Percentiles rank a stretch among this genome's conserved stretches.
These are phyloP conservation scores for Clarias pachynema DNA, from an alignment of 2,797 vertebrate genomes.

Conservation along the genomic window DNA sequence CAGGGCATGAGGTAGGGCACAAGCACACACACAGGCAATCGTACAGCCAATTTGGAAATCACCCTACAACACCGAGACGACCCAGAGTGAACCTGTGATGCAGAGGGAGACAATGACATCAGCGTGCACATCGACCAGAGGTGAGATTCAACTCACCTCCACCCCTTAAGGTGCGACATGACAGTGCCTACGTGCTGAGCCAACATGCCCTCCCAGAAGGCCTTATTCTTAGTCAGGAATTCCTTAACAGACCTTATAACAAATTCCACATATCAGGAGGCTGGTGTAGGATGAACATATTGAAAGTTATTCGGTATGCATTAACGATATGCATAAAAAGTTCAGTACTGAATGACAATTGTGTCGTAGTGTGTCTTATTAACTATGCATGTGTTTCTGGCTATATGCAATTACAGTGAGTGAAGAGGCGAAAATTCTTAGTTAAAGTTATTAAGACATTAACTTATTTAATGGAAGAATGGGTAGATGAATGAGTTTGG, in stretches of 20 bases:
- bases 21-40: too few relatives aligned
- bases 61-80: too few relatives aligned
- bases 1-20: too few relatives aligned
- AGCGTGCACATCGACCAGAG: too few relatives aligned
- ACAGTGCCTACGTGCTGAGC: too few relatives aligned
- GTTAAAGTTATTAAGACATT: background rate
- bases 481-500: background rate
- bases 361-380: background rate
- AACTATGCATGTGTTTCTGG: background rate
- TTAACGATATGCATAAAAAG: background rate
- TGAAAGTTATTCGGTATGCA: background rate
- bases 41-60: too few relatives aligned
- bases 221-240: background rate
- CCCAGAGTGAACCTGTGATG: too few relatives aligned
- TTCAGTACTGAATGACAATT: background rate
- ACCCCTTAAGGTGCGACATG: too few relatives aligned
- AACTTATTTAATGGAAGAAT: background rate
- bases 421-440: background rate
- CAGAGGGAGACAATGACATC: too few relatives aligned
- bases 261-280: background rate
- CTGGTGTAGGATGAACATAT: too few relatives aligned
- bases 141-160: too few relatives aligned
- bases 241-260: background rate
- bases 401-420: background rate
- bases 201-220: too few relatives aligned